These are phyloP conservation scores for Leucophenga montana DNA, from an alignment of 2,888 invertebrate genomes.

Conservation along the genomic window DNA sequence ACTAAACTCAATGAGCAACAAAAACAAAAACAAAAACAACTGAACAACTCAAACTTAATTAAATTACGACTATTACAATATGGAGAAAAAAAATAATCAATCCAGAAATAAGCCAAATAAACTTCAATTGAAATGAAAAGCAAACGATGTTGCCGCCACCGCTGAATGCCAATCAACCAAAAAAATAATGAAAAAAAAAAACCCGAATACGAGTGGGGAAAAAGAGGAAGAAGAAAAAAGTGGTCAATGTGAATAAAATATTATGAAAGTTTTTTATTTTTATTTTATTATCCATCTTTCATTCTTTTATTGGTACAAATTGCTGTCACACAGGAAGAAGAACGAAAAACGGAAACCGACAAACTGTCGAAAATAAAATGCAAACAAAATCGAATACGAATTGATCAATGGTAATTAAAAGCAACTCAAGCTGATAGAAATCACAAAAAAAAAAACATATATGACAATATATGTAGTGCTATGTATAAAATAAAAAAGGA, in stretches of 20 bases:
- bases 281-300: neutral
- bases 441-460: conserved; percentile 50
- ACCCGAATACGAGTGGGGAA: too few relatives aligned
- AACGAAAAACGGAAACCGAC: neutral
- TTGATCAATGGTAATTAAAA: conserved; percentile 60
- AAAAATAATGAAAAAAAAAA: neutral
- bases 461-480: too few relatives aligned
- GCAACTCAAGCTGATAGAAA: conserved; percentile 55
- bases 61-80: conserved; percentile 26
- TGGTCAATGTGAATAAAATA: too few relatives aligned
- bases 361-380: neutral
- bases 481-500: conserved; percentile 20
- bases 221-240: too few relatives aligned
- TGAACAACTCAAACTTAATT: neutral
- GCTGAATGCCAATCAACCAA: neutral
- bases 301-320: neutral
- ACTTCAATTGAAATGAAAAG: too few relatives aligned
- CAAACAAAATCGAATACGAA: neutral
- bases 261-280: neutral
- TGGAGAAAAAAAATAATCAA: conserved; percentile 3
- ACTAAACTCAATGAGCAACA: neutral
- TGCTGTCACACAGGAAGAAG: conserved; percentile 8
- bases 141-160: too few relatives aligned
- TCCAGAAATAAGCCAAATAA: too few relatives aligned
- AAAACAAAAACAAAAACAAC: neutral